Conservation (phyloP, 2,797 vertebrate species). For the Mallotus villosus region DNA sequence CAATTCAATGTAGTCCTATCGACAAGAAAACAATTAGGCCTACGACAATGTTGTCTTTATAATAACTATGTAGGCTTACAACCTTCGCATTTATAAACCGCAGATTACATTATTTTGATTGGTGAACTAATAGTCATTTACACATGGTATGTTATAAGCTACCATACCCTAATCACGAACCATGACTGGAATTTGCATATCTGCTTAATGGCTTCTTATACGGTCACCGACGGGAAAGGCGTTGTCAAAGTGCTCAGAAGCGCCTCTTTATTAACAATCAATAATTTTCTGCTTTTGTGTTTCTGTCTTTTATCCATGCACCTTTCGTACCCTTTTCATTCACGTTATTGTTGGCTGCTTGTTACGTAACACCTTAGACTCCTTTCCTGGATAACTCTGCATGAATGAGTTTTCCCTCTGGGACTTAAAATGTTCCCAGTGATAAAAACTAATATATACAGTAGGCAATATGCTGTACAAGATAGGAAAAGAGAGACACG, state of each 20-base stretch:
- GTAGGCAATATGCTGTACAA: slow-evolving; percentile 12
- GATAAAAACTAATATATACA: slow-evolving; percentile 57
- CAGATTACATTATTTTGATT: no score
- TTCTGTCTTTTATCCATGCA: slow-evolving; percentile 39
- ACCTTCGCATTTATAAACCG: no score
- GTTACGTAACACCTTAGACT: slow-evolving; percentile 66
- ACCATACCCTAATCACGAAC: neutral
- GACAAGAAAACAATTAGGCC: no score
- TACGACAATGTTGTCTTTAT: no score
- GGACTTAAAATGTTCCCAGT: slow-evolving; percentile 65
- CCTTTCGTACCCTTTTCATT: slow-evolving; percentile 61
- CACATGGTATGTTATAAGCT: neutral
- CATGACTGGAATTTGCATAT: neutral
- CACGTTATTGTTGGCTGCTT: slow-evolving; percentile 60
- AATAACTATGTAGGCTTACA: no score
- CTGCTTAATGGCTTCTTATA: neutral
- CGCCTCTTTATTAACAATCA: neutral
- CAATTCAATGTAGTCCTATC: no score
- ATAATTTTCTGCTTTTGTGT: neutral
- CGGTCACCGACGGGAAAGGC: neutral
- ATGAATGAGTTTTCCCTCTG: slow-evolving; percentile 54
- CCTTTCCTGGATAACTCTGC: slow-evolving; percentile 60
- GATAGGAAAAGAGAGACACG: slow-evolving; percentile 34
- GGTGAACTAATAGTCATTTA: no score
- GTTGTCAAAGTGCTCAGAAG: no score